Conservation (phyloP, 2,888 invertebrate species). For the Lochmaea crataegi region DNA sequence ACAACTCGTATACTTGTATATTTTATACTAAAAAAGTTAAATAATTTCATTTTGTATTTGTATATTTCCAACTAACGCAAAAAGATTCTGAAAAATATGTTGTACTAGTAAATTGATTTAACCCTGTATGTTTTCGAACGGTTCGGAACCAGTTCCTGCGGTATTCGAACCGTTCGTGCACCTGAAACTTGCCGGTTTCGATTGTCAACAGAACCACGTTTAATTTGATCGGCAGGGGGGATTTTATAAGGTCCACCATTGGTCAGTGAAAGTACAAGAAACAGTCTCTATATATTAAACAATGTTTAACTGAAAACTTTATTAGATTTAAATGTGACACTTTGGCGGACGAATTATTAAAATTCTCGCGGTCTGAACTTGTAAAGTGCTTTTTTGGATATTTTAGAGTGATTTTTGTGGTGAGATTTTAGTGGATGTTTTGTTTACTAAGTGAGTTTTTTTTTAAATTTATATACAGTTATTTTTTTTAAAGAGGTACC, state of each 20-base stretch:
- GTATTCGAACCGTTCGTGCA: not conserved
- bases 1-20: too few species aligned
- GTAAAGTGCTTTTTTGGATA: not conserved
- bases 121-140: not conserved
- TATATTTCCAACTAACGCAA: too few species aligned
- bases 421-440: not conserved
- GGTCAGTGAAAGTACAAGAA: conserved; percentile 48
- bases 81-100: too few species aligned
- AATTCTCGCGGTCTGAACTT: not conserved
- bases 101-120: too few species aligned
- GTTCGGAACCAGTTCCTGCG: not conserved
- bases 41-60: too few species aligned
- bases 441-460: not conserved
- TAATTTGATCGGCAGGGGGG: conserved; percentile 31
- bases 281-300: conserved; percentile 45
- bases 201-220: conserved; percentile 37
- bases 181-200: conserved; percentile 20
- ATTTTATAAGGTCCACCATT: conserved; percentile 35
- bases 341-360: not conserved
- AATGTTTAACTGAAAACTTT: conserved; percentile 37
- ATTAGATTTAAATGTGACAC: conserved; percentile 34
- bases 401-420: not conserved
- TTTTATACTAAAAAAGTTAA: too few species aligned
- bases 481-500: conserved; percentile 1
- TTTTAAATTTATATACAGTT: not conserved